Conservation (phyloP, 2,888 invertebrate genomes). For the Rhyacophila evoluta region DNA sequence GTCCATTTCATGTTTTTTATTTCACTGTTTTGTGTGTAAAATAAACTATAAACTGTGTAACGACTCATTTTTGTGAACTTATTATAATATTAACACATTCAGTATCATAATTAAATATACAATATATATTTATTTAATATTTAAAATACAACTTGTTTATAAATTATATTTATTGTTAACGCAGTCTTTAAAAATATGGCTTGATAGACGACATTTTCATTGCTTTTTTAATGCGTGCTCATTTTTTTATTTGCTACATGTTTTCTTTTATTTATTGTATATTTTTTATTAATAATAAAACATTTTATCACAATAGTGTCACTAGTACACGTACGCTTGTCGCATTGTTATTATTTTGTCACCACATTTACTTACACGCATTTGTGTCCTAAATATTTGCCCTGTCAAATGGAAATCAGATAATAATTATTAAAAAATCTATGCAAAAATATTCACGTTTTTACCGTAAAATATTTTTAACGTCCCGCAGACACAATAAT, state of each 20-base stretch:
- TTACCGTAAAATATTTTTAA: background rate
- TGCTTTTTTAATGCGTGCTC: conserved; percentile 5
- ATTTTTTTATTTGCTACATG: conserved; percentile 9
- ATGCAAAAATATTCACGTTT: background rate
- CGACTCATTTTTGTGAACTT: too few relatives aligned
- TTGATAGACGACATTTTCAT: background rate
- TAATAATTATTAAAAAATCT: background rate
- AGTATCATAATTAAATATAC: too few relatives aligned
- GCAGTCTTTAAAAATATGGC: background rate
- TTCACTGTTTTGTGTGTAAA: conserved; percentile 5
- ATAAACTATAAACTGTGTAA: too few relatives aligned
- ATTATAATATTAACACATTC: too few relatives aligned
- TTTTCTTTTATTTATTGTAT: background rate
- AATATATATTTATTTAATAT: background rate
- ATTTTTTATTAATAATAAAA: background rate
- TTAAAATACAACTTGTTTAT: background rate
- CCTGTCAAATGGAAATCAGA: conserved; percentile 6
- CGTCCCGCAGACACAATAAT: background rate
- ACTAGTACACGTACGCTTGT: conserved; percentile 14
- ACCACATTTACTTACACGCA: conserved; percentile 4
- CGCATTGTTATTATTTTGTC: conserved; percentile 13
- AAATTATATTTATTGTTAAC: background rate
- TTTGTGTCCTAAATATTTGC: background rate
- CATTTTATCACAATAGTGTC: background rate
- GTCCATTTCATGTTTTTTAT: conserved; percentile 17